Evolutionary conservation across 2,888 invertebrate species (phyloP), one percentile per base, ranked within the genome.

Genomic region (Poecilobothrus nobilitatus): DNA sequence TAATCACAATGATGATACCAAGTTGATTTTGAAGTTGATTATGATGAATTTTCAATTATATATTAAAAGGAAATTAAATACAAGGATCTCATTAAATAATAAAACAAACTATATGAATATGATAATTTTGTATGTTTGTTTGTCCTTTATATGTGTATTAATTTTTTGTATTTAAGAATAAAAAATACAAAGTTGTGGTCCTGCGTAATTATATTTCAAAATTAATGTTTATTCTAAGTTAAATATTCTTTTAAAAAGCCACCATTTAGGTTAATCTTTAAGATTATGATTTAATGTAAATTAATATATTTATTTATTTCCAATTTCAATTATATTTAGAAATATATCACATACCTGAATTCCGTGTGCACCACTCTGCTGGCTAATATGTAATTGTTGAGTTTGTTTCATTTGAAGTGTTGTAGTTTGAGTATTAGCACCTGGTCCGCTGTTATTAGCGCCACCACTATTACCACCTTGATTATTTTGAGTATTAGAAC

Each of bases 351-450:
- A 84, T 77, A 92, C 92, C 88, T 93, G 92, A 75, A 93, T 88
- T 76, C 89, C 90, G 79, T 91, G 91, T 67, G 88, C 88, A 66
- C 91, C 85, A 71, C 88, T 88, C 70, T 91, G 90, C 78, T 94
- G 94, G 74, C 86, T 88, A 75, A 95, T 91, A 81, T 94, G 94
- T 80, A 94, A 83, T 80, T 94, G 93, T 80, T 93, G 93, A 69
- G 92, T 91, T 81, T 94, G 94, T 78, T 91, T 91, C 84, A 94
- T 92, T 81, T 94, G 93, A 73, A 93, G 82, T 62, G 87, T 86
- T 44, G 88, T 83, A 12, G 86, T 84, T 53, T 77, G 77, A 66
- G 78, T 74, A 71, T 76, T 76, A n/a, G 73, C 72, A 21, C 72
- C 53, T 18, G 63, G 62, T 21, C 20, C 74, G n/a, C 71, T 73